Evolutionary conservation across 1,140 invertebrate species (phyloP).

Genomic region (Harpegnathos saltator): DNA sequence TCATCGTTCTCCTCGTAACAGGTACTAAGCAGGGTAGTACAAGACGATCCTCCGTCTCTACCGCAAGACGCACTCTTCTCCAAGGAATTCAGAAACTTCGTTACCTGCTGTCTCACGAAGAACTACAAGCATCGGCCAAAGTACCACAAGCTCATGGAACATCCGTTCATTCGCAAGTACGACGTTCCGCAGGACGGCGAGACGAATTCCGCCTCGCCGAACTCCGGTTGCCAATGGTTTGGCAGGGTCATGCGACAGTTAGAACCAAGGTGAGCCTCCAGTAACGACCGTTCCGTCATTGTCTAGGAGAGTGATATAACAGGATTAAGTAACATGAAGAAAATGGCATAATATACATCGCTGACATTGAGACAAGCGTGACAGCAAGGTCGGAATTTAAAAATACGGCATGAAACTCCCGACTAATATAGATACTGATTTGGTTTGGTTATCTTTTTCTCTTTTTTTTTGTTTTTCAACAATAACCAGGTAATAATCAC

Average conservation of each 20-base stretch:
- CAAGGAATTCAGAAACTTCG: conserved; percentile 82
- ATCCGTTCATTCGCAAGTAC: conserved; percentile 95
- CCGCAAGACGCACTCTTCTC: conserved; percentile 91
- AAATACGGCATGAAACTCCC: conserved; percentile 83
- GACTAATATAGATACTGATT: conserved; percentile 84
- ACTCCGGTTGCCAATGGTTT: conserved; percentile 83
- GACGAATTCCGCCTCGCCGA: conserved; percentile 75
- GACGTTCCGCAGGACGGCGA: conserved; percentile 84
- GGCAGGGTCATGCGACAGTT: conserved; percentile 82
- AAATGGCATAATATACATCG: conserved; percentile 13
- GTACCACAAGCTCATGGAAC: conserved; percentile 95
- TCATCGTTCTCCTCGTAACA: conserved; percentile 85
- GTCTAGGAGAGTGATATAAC: conserved; percentile 29
- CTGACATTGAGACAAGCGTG: conserved; percentile 30
- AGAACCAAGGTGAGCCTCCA: conserved; percentile 81
- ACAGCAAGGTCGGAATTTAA: conserved; percentile 70
- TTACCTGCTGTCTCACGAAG: conserved; percentile 95
- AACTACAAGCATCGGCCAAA: conserved; percentile 97
- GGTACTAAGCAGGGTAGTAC: conserved; percentile 93
- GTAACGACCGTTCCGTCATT: not conserved
- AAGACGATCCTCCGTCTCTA: conserved; percentile 94
- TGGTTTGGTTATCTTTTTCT: conserved; percentile 79
- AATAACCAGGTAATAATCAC: conserved; percentile 77
- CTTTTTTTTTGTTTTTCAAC: conserved; percentile 65
- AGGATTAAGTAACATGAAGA: conserved; percentile 11